Percentiles rank a stretch among this genome's conserved stretches.
phyloP scores from a whole-genome alignment of 1,140 invertebrate species.

The Scylla paramamosain region DNA sequence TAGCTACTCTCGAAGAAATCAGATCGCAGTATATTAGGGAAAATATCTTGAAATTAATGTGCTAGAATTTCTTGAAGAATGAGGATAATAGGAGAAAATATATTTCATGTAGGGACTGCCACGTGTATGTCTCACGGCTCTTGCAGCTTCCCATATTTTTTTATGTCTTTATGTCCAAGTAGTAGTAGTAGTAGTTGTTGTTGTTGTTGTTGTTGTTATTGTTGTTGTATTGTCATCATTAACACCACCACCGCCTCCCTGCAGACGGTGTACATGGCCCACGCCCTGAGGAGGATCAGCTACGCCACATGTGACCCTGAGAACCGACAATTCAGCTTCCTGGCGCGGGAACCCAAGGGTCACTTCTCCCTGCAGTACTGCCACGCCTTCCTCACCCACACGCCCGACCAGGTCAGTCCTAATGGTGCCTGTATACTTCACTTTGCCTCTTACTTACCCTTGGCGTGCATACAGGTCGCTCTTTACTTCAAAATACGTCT shows the following conservation, averaged over 20 bases:
- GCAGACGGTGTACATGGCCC: conserved; percentile 92
- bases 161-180: too few relatives aligned
- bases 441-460: background rate
- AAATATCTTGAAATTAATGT: too few relatives aligned
- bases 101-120: too few relatives aligned
- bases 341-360: conserved; percentile 89
- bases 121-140: too few relatives aligned
- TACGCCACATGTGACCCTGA: conserved; percentile 92
- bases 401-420: conserved; percentile 87
- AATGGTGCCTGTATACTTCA: background rate
- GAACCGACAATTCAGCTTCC: conserved; percentile 90
- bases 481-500: background rate
- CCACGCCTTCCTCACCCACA: conserved; percentile 90
- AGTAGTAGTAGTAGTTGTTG: too few relatives aligned
- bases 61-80: too few relatives aligned
- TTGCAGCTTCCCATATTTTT: too few relatives aligned
- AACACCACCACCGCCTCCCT: background rate
- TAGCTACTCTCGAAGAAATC: background rate
- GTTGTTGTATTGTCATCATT: background rate
- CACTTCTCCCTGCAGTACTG: conserved; percentile 89
- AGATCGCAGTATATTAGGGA: too few relatives aligned
- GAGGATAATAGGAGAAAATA: too few relatives aligned
- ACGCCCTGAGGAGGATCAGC: conserved; percentile 91
- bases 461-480: background rate
- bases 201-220: background rate